Evolutionary conservation across 2,888 invertebrate species (phyloP).

Genomic region (Stegana nigrithorax): DNA sequence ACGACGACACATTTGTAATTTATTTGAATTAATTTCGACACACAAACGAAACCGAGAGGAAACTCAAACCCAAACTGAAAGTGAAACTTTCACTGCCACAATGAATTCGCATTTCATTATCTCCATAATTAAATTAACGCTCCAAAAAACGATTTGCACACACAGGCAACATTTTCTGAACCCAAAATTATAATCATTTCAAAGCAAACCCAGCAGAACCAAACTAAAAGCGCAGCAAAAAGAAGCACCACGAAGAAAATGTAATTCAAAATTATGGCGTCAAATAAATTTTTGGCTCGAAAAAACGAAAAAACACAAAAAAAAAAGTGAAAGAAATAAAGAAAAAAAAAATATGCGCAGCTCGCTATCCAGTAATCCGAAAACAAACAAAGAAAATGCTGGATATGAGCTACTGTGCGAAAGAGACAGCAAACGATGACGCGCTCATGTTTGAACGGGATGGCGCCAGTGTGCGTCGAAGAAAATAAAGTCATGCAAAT

Average conservation of each 20-base stretch:
- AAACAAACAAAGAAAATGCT: conserved; percentile 5
- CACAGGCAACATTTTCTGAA: conserved; percentile 2
- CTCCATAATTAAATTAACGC: conserved; percentile 15
- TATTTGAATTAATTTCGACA: too few species aligned
- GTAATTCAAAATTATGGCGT: conserved; percentile 17
- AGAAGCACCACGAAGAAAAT: neutral
- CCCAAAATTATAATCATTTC: conserved; percentile 5
- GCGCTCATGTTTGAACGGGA: neutral
- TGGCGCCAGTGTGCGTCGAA: neutral
- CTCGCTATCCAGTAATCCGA: too few species aligned
- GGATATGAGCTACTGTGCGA: too few species aligned
- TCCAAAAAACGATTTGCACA: conserved; percentile 1
- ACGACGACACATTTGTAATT: too few species aligned
- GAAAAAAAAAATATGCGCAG: neutral
- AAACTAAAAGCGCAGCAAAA: neutral
- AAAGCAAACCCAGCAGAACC: neutral
- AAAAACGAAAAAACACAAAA: neutral
- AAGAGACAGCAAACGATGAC: neutral
- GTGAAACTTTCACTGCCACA: neutral
- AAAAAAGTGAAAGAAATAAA: neutral
- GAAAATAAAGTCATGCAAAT: conserved; percentile 50
- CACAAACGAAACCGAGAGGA: too few species aligned
- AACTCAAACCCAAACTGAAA: too few species aligned
- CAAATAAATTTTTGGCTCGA: conserved; percentile 18
- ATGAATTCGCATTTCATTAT: conserved; percentile 13